A percentile compares a stretch with the other conserved stretches of the same genome.
Conservation (phyloP, 2,888 invertebrate genomes). For the Epirrhoe alternata region DNA sequence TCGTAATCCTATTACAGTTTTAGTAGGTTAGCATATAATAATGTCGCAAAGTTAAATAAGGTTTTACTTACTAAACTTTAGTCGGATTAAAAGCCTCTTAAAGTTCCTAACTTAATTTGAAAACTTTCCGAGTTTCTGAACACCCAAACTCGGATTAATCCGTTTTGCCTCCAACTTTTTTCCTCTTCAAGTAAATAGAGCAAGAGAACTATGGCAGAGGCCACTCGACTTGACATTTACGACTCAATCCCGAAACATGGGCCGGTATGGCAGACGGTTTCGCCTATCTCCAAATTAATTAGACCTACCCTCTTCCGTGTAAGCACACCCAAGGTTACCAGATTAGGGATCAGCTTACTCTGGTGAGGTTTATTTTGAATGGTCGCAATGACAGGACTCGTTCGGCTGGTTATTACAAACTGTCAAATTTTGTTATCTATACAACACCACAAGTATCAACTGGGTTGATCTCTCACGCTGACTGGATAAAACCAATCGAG, state of each 20-base stretch:
- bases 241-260: constrained; percentile 81
- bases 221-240: constrained; percentile 81
- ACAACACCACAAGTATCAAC: constrained; percentile 68
- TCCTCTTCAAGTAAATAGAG: constrained; percentile 71
- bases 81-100: constrained; percentile 6
- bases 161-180: constrained; percentile 59
- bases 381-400: constrained; percentile 71
- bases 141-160: constrained; percentile 58
- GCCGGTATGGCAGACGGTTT: constrained; percentile 64
- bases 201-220: constrained; percentile 71
- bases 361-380: constrained; percentile 68
- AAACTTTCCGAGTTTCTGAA: constrained; percentile 65
- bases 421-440: constrained; percentile 75
- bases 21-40: background rate
- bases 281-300: constrained; percentile 68
- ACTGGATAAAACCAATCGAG: background rate
- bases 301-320: constrained; percentile 57
- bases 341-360: constrained; percentile 52
- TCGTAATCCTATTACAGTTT: background rate
- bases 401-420: constrained; percentile 73
- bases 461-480: constrained; percentile 66
- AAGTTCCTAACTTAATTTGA: constrained; percentile 51
- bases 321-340: constrained; percentile 31
- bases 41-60: background rate
- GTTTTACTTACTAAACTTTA: background rate